phyloP scores from a whole-genome alignment of 2,797 vertebrate genomes.

The Lacerta viridis region DNA sequence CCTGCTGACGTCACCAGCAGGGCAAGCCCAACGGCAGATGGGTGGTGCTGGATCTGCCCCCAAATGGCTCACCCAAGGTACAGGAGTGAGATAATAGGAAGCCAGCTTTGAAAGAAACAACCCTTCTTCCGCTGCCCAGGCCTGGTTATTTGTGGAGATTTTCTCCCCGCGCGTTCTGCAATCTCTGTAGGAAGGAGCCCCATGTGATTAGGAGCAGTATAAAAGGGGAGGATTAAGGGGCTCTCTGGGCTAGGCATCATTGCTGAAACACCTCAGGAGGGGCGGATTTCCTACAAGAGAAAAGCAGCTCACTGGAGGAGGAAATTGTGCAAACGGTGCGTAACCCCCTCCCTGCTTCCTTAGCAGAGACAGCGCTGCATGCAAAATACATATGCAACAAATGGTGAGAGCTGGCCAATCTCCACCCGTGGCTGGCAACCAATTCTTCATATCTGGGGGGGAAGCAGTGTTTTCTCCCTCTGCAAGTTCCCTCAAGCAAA shows the following conservation, averaged over 20 bases:
- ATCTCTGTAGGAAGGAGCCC: neutral
- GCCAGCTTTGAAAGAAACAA: too few relatives aligned
- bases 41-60: neutral
- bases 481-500: neutral
- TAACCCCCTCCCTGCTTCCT: neutral
- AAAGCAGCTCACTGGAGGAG: neutral
- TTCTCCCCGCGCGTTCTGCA: neutral
- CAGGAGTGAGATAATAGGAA: neutral
- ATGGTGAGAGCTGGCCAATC: accelerated
- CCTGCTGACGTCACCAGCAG: too few relatives aligned
- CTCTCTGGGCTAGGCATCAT: neutral
- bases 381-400: neutral
- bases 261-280: neutral
- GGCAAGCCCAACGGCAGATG: neutral
- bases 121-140: too few relatives aligned
- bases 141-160: neutral
- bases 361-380: neutral
- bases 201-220: neutral
- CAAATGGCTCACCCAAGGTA: neutral
- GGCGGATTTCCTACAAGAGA: neutral
- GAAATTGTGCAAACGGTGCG: neutral
- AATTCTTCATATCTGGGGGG: neutral
- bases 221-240: neutral
- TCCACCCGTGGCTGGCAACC: neutral
- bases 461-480: neutral